These are phyloP conservation scores for Microtus oregoni DNA, from an alignment of 2,113 vertebrate genomes.

Conservation along the genomic window DNA sequence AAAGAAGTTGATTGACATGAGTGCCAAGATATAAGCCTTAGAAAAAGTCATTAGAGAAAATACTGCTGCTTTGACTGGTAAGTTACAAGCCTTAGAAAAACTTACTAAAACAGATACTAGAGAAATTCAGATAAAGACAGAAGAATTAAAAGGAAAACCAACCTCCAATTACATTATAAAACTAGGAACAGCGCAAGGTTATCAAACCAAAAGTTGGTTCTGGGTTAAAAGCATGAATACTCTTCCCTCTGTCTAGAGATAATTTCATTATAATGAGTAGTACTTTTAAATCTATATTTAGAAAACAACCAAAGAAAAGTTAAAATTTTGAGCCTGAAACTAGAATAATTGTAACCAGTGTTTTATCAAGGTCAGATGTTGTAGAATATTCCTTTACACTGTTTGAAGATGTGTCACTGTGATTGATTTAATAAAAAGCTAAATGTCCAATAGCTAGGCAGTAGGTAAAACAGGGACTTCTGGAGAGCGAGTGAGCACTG, in stretches of 20 bases:
- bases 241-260: neutral
- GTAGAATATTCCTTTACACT: neutral
- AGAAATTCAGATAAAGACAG: too few species aligned
- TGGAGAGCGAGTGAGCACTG: neutral
- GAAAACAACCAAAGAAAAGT: neutral
- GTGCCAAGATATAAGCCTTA: too few species aligned
- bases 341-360: neutral
- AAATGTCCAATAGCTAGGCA: neutral
- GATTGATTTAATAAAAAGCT: neutral
- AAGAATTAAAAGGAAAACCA: too few species aligned
- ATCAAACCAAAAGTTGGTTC: neutral
- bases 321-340: neutral
- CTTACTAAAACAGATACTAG: too few species aligned
- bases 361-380: neutral
- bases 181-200: too few species aligned
- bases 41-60: too few species aligned
- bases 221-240: neutral
- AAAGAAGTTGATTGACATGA: too few species aligned
- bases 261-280: neutral
- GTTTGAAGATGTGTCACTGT: neutral
- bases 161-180: too few species aligned
- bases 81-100: too few species aligned
- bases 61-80: too few species aligned
- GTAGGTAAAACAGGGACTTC: neutral
- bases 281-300: neutral